Conservation (phyloP, 2,888 invertebrate genomes). For the Drosophila cracens region DNA sequence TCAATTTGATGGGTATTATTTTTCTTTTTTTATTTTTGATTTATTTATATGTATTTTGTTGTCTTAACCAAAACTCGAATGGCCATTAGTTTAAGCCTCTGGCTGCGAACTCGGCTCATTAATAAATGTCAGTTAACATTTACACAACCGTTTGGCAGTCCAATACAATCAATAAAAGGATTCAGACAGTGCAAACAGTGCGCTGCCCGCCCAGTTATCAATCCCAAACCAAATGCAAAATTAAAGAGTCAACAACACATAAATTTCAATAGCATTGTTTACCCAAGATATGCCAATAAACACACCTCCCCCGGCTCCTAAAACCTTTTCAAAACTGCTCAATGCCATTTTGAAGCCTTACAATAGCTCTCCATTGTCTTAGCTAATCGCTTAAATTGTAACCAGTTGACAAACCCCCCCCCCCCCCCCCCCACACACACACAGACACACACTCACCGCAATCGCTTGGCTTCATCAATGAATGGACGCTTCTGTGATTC, state of each 20-base stretch:
- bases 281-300: constrained; percentile 66
- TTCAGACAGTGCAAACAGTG: constrained; percentile 68
- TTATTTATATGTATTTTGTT: constrained; percentile 23
- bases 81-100: constrained; percentile 73
- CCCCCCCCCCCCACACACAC: constrained; percentile 1
- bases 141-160: constrained; percentile 63
- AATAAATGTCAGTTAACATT: constrained; percentile 65
- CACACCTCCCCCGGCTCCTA: neutral
- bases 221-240: constrained; percentile 25
- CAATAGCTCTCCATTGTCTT: constrained; percentile 75
- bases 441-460: constrained; percentile 87
- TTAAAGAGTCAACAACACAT: neutral
- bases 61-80: constrained; percentile 44
- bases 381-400: constrained; percentile 79
- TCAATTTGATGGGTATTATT: constrained; percentile 4
- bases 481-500: constrained; percentile 96
- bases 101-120: constrained; percentile 51
- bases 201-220: constrained; percentile 15
- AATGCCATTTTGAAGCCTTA: constrained; percentile 51
- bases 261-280: constrained; percentile 64
- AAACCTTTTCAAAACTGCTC: constrained; percentile 31
- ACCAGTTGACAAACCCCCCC: constrained; percentile 55
- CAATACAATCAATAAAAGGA: constrained; percentile 79
- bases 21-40: constrained; percentile 8
- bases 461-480: constrained; percentile 96